Evolutionary conservation across 2,888 invertebrate species (phyloP).

Genomic region (Orthosia gothica): DNA sequence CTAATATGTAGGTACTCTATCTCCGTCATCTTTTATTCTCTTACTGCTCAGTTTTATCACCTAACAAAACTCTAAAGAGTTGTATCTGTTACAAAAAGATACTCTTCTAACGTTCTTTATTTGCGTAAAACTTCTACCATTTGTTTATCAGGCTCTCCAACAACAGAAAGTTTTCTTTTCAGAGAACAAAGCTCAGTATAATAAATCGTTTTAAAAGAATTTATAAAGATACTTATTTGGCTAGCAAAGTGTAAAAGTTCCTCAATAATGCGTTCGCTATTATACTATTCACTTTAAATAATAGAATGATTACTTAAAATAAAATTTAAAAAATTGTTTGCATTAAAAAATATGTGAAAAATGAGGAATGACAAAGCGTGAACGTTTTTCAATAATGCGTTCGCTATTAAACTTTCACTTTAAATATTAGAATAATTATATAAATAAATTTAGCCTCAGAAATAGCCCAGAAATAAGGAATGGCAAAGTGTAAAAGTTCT

Average conservation of each 20-base stretch:
- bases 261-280: constrained; percentile 45
- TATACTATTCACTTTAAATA: constrained; percentile 29
- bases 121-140: constrained; percentile 72
- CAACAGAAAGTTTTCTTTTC: constrained; percentile 70
- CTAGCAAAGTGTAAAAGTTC: constrained; percentile 44
- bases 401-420: background rate
- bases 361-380: constrained; percentile 21
- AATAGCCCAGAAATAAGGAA: too few relatives aligned
- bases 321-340: background rate
- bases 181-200: constrained; percentile 69
- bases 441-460: background rate
- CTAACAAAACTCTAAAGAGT: constrained; percentile 50
- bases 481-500: constrained; percentile 43
- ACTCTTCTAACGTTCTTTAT: constrained; percentile 71
- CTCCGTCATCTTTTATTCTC: constrained; percentile 35
- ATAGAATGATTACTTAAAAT: constrained; percentile 25
- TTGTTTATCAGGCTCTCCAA: constrained; percentile 74
- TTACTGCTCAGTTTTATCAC: constrained; percentile 50
- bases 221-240: constrained; percentile 55
- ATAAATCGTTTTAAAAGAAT: constrained; percentile 72
- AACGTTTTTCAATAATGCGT: constrained; percentile 49
- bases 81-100: constrained; percentile 62
- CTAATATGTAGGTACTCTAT: background rate
- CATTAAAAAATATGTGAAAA: too few relatives aligned
- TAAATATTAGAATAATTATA: background rate